Evolutionary conservation across 64 coral and sea anemone genomes (phyloP), one percentile per base, ranked within the genome.

Genomic region (Actinia tenebrosa): DNA sequence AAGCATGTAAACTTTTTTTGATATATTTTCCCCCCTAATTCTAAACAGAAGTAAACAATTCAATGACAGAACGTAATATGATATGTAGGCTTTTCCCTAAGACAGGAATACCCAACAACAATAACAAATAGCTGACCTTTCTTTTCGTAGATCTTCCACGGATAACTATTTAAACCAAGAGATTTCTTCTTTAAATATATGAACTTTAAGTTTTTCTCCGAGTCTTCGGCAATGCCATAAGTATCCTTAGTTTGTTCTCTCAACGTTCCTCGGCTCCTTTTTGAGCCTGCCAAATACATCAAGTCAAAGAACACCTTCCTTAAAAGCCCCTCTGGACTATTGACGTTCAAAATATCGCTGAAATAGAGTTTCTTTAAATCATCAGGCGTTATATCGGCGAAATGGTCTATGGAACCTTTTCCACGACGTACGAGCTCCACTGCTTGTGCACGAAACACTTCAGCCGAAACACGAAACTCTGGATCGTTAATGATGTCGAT

Each of bases 351-450:
- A 7, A 98, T 89, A 59, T 91, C 92, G 46, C 92, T 94, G 22
- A 94, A 88, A 83, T 98, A 98, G 72, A 98, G 90, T 80, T 92
- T 98, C 88, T 94, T 98, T 45, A 98, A 87, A 68, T 98, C 95
- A 22, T 98, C 92, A 13, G 88, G 87, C 15, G 87, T 86, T 10
- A 98, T 86, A 54, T 94, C 92, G 43, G 92, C 85, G 53, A 88
- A 68, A 53, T 91, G 89, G 2, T 89, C 89, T 78, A 93, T 87
- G 25, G 69, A 7, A 14, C 91, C 95, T 94, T 91, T 94, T n/a
- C 92, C 95, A 71, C 88, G 89, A 60, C 90, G 87, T 79, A 91
- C 94, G 2, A 98, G 60, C 68, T 94, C 89, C 19, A 91, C 92
- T 3, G 89, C 87, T 81, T 98, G 92, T 45, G 95, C 95, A n/a